Evolutionary conservation across 2,797 vertebrate genomes (phyloP).

Genomic region (Lithobates pipiens): DNA sequence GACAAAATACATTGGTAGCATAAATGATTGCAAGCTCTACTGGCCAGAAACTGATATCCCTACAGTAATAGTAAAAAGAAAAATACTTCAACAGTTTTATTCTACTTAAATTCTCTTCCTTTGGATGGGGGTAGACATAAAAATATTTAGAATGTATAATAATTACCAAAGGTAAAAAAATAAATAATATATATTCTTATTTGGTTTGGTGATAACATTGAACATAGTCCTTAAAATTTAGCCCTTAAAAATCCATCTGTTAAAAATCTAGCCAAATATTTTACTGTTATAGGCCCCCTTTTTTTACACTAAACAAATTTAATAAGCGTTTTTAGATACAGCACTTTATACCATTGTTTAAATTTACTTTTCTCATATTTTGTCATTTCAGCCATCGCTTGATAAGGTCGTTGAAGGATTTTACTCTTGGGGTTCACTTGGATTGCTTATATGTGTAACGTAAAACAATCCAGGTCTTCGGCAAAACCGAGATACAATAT

Average conservation of each 20-base stretch:
- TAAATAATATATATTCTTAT: not conserved
- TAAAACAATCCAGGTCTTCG: conserved; percentile 32
- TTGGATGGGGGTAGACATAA: not conserved
- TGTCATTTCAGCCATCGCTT: conserved; percentile 1
- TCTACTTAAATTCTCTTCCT: not conserved
- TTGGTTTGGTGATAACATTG: not conserved
- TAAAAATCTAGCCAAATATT: not conserved
- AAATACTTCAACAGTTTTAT: not conserved
- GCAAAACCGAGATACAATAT: conserved; percentile 24
- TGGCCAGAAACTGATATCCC: not conserved
- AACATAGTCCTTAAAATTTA: not conserved
- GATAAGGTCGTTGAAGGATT: conserved; percentile 33
- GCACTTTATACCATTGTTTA: conserved; percentile 1
- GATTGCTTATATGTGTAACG: conserved; percentile 10
- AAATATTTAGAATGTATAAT: no score
- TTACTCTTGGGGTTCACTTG: conserved; percentile 1
- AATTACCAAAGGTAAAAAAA: no score
- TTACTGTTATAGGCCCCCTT: not conserved
- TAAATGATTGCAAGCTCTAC: not conserved
- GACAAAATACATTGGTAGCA: not conserved
- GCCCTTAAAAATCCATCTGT: not conserved
- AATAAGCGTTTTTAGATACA: not conserved
- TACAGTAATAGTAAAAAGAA: not conserved
- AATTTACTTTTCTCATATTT: not conserved
- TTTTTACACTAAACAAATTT: not conserved